Evolutionary conservation across 2,113 vertebrate species (phyloP), one percentile per base, ranked within the genome.

Genomic region (Cyrtonyx montezumae): DNA sequence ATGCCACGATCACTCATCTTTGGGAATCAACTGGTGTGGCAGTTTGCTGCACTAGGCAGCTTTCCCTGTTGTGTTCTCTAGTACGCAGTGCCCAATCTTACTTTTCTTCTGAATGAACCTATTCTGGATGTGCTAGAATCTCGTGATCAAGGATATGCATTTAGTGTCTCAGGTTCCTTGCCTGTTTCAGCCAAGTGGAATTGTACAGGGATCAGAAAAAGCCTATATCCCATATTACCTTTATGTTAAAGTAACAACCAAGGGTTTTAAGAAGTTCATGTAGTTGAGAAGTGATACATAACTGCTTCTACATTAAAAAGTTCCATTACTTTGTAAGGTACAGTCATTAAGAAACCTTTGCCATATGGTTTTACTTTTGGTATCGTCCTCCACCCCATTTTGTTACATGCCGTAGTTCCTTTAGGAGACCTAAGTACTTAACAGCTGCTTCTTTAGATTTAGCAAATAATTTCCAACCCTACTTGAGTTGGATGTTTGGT

Each of bases 241-340:
- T 95, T 94, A 95, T 94, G 91, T 92, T 96, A 90, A 96, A 95
- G 56, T 69, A 51, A 40, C 25, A 25, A 45, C 37, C 68, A 90
- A 90, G 92, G 87, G 93, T 95, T 74, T 78, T 85, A 73, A 68
- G 65, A 65, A 97, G 85, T 49, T 28, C 81, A 63, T 91, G 84
- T 25, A 90, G 53, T 91, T 93, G 77, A 63, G 77, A 96, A 65
- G 10, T 23, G 46, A 85, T 88, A 42, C 8, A 6, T 83, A 95
- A 95, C 86, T 97, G 85, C 77, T 90, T 66, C 93, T 88, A 88
- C 77, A 86, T 73, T 93, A 91, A 95, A 94, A 93, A 88, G 63
- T 86, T 49, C 67, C 78, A 81, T 21, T 95, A 89, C 79, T 96
- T 86, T 92, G 63, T 84, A 93, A 70, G 81, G 65, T 95, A 69